Evolutionary conservation across 2,113 vertebrate species (phyloP), one percentile per base, ranked within the genome.

Genomic region (Peromyscus polionotus): DNA sequence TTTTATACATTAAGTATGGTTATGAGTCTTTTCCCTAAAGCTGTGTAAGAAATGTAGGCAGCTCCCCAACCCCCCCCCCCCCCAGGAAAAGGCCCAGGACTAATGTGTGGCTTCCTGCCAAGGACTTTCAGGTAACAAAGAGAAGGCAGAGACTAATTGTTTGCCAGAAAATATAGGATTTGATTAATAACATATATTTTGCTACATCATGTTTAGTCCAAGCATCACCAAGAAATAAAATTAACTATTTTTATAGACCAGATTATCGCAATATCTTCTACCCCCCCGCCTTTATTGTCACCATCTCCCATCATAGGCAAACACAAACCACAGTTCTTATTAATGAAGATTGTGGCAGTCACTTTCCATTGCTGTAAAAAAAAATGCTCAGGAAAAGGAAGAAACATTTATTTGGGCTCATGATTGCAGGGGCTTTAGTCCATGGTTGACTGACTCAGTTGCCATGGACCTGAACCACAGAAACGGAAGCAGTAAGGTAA

Each of bases 1-100:
- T 98, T 97, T 96, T 96, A 94, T 91, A 94, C 91, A 96, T 96
- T 95, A 98, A 97, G 61, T 96, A 89, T 96, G 88, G 87, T 97
- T 97, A 95, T 95, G 94, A 97, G 95, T 90, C 75, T 94, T 61
- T 93, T 88, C 63, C 90, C 75, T 70, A 95, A 97, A 97, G 95
- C 87, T 80, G 83, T 70, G 24, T 93, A 59, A 94, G 90, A 93
- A 96, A 94, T 93, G 83, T 72, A 33, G 63, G 65, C 28, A 65
- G 19, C 84, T 11, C 22, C 6, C 31, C 1, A 0, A n/a, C n/a
- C n/a, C 65, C 16, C 31, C 5, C 42, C 57, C 9, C 31, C 5
- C 16, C 11, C 17, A 33, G 13, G 11, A 88, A 79, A 83, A 95
- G 45, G 85, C 57, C 36, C n/a, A 42, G 87, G 48, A 81, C 75